Evolutionary conservation across 2,888 invertebrate genomes (phyloP).

Genomic region (Leptopterna dolabrata): DNA sequence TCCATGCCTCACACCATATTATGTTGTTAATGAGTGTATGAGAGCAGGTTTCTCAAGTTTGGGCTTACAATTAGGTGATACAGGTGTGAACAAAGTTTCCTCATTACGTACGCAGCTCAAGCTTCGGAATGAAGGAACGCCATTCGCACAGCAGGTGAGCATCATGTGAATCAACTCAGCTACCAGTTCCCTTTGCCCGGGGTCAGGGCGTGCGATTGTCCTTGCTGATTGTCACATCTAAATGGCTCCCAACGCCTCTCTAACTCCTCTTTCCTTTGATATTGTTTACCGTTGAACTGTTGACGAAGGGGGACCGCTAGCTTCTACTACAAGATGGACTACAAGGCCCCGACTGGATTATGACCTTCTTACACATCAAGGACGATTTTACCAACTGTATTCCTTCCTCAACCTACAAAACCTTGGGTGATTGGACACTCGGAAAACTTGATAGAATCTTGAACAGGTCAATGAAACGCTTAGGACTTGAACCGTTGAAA

Average conservation of each 20-base stretch:
- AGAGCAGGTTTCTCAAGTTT: too few relatives aligned
- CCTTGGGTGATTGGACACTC: too few relatives aligned
- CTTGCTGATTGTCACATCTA: background rate
- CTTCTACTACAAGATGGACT: background rate
- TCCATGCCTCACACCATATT: too few relatives aligned
- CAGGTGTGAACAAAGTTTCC: too few relatives aligned
- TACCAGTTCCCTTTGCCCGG: background rate
- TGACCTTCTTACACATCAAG: background rate
- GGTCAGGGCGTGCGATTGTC: conserved; percentile 7
- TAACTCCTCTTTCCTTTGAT: background rate
- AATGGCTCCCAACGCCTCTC: background rate
- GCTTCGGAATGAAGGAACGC: background rate
- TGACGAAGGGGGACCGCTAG: background rate
- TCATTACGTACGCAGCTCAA: background rate
- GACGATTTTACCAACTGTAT: background rate
- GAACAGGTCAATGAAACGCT: too few relatives aligned
- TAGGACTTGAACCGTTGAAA: too few relatives aligned
- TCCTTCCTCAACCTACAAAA: too few relatives aligned
- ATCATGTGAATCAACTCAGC: background rate
- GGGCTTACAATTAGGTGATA: too few relatives aligned
- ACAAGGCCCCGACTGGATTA: background rate
- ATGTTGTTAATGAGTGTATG: too few relatives aligned
- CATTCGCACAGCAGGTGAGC: background rate
- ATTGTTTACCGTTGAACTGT: background rate
- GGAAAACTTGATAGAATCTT: too few relatives aligned